A percentile compares a stretch with the other conserved stretches of the same genome.
Evolutionary conservation across 2,888 invertebrate species (phyloP).

Genomic region (Sphaerophoria taeniata): DNA sequence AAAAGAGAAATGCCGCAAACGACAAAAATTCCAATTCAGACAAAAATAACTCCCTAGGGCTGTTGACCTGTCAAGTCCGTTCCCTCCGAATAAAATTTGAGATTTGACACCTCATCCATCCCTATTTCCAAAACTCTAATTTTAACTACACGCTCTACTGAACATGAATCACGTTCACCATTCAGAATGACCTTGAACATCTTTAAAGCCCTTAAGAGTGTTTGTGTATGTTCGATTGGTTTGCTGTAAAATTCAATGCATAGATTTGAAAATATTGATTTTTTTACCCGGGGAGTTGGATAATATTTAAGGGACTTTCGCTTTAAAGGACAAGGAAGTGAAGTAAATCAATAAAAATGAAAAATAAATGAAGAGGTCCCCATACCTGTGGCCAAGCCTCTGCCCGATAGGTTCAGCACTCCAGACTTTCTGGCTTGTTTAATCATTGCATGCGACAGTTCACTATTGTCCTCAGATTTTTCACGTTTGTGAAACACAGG

Average conservation of each 20-base stretch:
- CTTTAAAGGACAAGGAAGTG: too few relatives aligned
- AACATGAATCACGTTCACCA: neutral
- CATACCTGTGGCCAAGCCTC: conserved; percentile 89
- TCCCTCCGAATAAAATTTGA: neutral
- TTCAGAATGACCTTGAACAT: conserved; percentile 23
- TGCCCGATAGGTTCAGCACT: conserved; percentile 90
- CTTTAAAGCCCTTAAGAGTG: conserved; percentile 1
- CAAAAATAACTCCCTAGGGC: conserved; percentile 43
- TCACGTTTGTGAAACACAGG: conserved; percentile 89
- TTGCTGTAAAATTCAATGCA: conserved; percentile 20
- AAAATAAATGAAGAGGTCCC: neutral
- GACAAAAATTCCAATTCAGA: neutral
- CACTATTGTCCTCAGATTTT: conserved; percentile 87
- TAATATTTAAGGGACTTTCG: conserved; percentile 5
- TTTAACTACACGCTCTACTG: neutral
- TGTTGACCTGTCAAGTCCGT: conserved; percentile 39
- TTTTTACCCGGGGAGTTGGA: neutral
- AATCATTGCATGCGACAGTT: conserved; percentile 88
- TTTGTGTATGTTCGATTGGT: neutral
- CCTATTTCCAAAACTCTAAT: neutral
- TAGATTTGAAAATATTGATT: conserved; percentile 44
- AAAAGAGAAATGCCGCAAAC: neutral
- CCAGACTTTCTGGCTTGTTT: conserved; percentile 92
- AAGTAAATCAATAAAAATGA: too few relatives aligned
- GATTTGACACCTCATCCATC: neutral